Evolutionary conservation across 2,113 vertebrate species (phyloP), one percentile per base, ranked within the genome.

Genomic region (Agapornis roseicollis): DNA sequence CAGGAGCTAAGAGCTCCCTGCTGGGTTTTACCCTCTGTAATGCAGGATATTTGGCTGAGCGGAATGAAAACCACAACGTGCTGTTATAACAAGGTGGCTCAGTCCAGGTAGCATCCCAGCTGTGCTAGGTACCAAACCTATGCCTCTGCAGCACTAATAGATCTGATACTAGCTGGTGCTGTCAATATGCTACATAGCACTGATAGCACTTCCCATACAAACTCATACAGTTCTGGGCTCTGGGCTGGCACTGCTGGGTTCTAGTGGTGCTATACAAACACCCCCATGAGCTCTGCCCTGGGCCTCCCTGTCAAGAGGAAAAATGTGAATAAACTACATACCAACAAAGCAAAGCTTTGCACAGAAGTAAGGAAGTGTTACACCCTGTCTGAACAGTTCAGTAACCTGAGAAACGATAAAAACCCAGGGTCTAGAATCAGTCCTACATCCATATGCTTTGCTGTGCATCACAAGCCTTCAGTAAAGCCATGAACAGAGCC

Each of bases 31-130:
- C 83, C 35, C 69, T 83, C 58, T 4, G 0, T 27, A 42, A 58
- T 0, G 0, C 81, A 74, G 74, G 33, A 18, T 25, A 65, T 17
- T 73, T 1, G 0, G 61, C 61, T 89, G 5, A 85, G 68, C 1
- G 0, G 55, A 90, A 96, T 8, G 41, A 71, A 90, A 89, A 94
- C 50, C 1, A 3, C 83, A 71, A 33, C 1, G 6, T 3, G 72
- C 3, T 73, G 70, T 24, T 70, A 39, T 10, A 22, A 23, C 46
- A 58, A 58, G 0, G 1, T 53, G 70, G 23, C 23, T 85, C 84
- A 65, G 50, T 2, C 55, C 64, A 70, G 77, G 61, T 1, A 66
- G 41, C 82, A 80, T n/a, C 85, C 85, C 76, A 44, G 7, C 29
- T 25, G 56, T 2, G 2, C 50, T 17, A 12, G 42, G n/a, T 6